Percentiles rank a stretch among this genome's conserved stretches.
phyloP scores from a whole-genome alignment of 2,888 invertebrate species.

The Proisotoma minuta region DNA sequence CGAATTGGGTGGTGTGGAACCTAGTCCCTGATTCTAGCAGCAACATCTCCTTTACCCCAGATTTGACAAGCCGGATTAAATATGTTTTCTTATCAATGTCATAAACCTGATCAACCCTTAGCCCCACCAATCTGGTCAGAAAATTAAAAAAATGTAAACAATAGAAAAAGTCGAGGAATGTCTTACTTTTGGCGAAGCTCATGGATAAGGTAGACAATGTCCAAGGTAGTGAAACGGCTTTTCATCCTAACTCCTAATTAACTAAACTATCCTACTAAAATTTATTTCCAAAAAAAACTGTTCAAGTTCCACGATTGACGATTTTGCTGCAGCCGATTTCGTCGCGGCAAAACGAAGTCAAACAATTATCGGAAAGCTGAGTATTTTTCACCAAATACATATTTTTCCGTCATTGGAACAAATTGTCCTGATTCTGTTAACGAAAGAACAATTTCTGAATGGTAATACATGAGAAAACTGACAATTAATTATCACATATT shows the following conservation, averaged over 20 bases:
- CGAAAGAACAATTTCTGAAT: too few species aligned
- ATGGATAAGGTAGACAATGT: conserved; percentile 80
- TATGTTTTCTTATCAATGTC: conserved; percentile 96
- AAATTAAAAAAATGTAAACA: conserved; percentile 17
- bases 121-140: conserved; percentile 68
- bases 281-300: conserved; percentile 6
- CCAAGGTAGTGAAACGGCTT: conserved; percentile 84
- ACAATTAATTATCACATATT: too few species aligned
- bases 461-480: too few species aligned
- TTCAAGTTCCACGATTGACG: too few species aligned
- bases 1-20: conserved; percentile 90
- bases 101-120: conserved; percentile 94
- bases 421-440: too few species aligned
- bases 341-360: too few species aligned
- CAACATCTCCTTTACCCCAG: conserved; percentile 80
- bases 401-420: too few species aligned
- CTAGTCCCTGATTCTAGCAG: conserved; percentile 90
- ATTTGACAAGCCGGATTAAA: conserved; percentile 76
- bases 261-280: neutral
- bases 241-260: conserved; percentile 64
- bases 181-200: conserved; percentile 70
- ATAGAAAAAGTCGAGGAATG: conserved; percentile 12
- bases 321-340: too few species aligned
- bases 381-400: too few species aligned
- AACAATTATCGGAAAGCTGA: too few species aligned